Evolutionary conservation across 1,140 invertebrate genomes (phyloP), one percentile per base, ranked within the genome.

Genomic region (Saccostrea glomerata): DNA sequence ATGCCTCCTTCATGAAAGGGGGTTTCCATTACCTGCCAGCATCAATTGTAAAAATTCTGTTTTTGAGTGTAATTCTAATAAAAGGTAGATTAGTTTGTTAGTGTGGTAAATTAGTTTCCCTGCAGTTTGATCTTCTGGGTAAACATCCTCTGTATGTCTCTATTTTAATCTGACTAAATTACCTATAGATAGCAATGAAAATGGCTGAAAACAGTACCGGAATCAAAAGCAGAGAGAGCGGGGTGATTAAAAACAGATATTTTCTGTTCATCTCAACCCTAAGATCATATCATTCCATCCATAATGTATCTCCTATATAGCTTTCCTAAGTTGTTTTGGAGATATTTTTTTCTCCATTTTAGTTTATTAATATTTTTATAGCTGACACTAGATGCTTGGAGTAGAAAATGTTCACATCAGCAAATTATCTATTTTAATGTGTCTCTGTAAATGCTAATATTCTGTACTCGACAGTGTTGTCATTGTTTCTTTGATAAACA

Each of bases 91-190:
- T 77, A 30, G 12, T 77, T 77, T 25, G 25, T 25, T 77, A 77
- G 30, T 77, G 70, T 77, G 70, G 15, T 77, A 15, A 77, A 30
- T 77, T 30, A 77, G 70, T 77, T 77, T 77, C 70, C 30, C 30
- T 25, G 15, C 0, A 25, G 30, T 30, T 30, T 30, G 70, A 17
- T 77, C 23, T 30, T 77, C 58, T n/a, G 15, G n/a, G 17, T 63
- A 63, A 63, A 63, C 58, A 63, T 63, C 58, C 58, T 63, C 7
- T 63, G 58, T 63, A 5, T 63, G 17, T 7, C 15, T 63, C n/a
- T n/a, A 63, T 63, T 63, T 63, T 17, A 63, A 47, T 47, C 47
- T 47, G 47, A 47, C 47, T 47, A 47, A 47, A 47, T 47, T 47
- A 47, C 47, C 47, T 47, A n/a, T n/a, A 47, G 47, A 47, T 47